Base-by-base conservation (phyloP, 2,888 invertebrate genomes). In the Syrista parreyssii region DNA sequence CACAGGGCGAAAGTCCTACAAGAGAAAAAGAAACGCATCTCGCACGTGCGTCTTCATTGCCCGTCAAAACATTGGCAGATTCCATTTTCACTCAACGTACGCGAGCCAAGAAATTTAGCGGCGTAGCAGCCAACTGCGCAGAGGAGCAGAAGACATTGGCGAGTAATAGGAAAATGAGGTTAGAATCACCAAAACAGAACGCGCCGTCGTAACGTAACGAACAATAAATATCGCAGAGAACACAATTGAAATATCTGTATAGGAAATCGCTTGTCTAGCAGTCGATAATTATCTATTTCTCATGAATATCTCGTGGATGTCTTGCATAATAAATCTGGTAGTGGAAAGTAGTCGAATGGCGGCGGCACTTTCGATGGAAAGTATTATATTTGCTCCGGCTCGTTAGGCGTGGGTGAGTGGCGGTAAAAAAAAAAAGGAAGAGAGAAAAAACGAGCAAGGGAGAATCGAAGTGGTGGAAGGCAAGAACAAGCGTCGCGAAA, bases 341-440 rank as follows among this genome's bases (percentile, higher is more conserved):
- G 55, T 55, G 55, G 55, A 55, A 55, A 55, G 55, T 55, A 23
- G 55, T 55, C 23, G 23, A 55, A 55, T 23, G 9, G 15, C 55
- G 55, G 23, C 55, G 55, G 55, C 23, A 55, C 55, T 55, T 55
- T 55, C 55, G 71, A 71, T 71, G 32, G 71, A 71, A 71, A 71
- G 71, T 33, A 33, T 71, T 71, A 33, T 33, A 71, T 71, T 71
- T 33, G 71, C 33, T 71, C 23, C 71, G 71, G 32, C 71, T 71
- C 71, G 71, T 71, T 71, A 71, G 71, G 71, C 71, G 71, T 31
- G 71, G 71, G 33, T 71, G 71, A 33, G 71, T 71, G 71, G 33
- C 55, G 55, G 55, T 55, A 31, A 15, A 69, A 69, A 32, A 69
- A n/a, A 69, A 31, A 12, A 69, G 12, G 11, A 30, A 15, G 4